Evolutionary conservation across 2,888 invertebrate genomes (phyloP).

Genomic region (Heliconius hortense): DNA sequence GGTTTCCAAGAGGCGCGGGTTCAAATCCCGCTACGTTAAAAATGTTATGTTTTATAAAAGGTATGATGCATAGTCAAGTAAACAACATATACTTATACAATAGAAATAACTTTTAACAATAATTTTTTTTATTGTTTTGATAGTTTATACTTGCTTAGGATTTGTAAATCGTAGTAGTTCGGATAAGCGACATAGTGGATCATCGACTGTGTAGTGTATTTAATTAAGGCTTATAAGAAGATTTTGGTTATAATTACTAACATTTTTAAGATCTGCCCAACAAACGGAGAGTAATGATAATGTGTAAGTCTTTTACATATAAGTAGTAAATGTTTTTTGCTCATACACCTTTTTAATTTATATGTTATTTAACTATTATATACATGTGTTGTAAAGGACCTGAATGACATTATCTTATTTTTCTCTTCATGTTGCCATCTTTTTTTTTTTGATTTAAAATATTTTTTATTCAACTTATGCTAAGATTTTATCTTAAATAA

Average conservation of each 20-base stretch:
- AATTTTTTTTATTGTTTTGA: too few species aligned
- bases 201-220: neutral
- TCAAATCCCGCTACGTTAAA: too few species aligned
- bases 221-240: neutral
- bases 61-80: too few species aligned
- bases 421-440: neutral
- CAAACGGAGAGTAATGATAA: constrained; percentile 55
- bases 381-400: neutral
- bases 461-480: neutral
- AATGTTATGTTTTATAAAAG: too few species aligned
- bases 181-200: neutral
- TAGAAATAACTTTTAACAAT: too few species aligned
- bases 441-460: neutral
- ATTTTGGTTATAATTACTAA: constrained; percentile 12
- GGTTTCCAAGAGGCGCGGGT: too few species aligned
- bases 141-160: too few species aligned
- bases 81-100: too few species aligned
- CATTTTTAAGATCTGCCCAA: constrained; percentile 56
- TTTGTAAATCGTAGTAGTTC: neutral
- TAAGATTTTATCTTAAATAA: neutral
- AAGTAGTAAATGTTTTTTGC: constrained; percentile 7
- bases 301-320: constrained; percentile 53
- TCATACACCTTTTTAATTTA: neutral
- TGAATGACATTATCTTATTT: constrained; percentile 3
- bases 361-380: neutral